These are phyloP conservation scores for Cantharis lateralis DNA, from an alignment of 2,888 invertebrate species.

Conservation along the genomic window DNA sequence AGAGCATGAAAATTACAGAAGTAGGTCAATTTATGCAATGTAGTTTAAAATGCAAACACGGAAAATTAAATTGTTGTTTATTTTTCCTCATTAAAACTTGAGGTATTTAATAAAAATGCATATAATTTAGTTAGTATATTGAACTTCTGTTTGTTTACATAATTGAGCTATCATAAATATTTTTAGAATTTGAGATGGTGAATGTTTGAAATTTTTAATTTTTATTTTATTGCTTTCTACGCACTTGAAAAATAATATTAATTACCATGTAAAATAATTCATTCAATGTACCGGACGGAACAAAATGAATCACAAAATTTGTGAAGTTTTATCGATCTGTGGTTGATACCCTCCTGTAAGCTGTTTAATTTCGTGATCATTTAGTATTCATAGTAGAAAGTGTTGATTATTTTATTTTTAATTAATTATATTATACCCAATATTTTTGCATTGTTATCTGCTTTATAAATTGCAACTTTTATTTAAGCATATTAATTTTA, in stretches of 20 bases:
- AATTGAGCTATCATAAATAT: not conserved
- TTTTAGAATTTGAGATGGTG: not conserved
- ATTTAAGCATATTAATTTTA: no score
- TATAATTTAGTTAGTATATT: not conserved
- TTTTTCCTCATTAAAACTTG: not conserved
- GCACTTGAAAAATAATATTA: not conserved
- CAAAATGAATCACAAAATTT: not conserved
- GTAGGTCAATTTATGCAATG: conserved; percentile 13
- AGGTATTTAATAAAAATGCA: not conserved
- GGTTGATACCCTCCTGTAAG: not conserved
- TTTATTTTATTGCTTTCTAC: not conserved
- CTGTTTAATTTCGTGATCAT: not conserved
- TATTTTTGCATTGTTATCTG: no score
- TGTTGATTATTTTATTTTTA: not conserved
- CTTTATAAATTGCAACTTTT: no score
- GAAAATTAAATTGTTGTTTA: not conserved
- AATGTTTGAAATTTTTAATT: not conserved
- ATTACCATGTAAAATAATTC: not conserved
- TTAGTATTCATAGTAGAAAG: not conserved
- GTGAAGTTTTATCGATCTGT: not conserved
- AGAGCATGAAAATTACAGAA: not conserved
- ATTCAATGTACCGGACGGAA: not conserved
- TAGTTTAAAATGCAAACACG: conserved; percentile 3
- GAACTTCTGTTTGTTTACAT: not conserved
- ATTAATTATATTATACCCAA: no score